Evolutionary conservation across 2,113 vertebrate genomes (phyloP).

Genomic region (Pterocles burchelli): DNA sequence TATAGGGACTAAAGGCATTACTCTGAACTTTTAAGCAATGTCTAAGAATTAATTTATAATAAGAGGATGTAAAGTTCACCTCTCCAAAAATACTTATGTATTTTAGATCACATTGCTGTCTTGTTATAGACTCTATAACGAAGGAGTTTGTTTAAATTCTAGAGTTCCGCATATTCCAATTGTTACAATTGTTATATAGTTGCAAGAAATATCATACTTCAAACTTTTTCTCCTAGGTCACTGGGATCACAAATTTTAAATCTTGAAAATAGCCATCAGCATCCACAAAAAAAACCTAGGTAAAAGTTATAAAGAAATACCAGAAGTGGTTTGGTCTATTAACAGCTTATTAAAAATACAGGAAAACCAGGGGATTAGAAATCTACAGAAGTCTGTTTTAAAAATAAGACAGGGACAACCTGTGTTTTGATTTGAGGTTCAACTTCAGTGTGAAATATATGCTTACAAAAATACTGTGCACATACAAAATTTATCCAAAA

Average conservation of each 20-base stretch:
- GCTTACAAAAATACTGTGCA: neutral
- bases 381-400: neutral
- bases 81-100: neutral
- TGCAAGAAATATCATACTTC: neutral
- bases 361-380: neutral
- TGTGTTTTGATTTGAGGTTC: neutral
- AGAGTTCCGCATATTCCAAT: neutral
- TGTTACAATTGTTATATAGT: neutral
- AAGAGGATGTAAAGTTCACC: neutral
- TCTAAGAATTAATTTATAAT: neutral
- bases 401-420: neutral
- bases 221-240: neutral
- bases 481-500: neutral
- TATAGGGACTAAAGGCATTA: neutral
- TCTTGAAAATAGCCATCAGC: neutral
- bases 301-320: neutral
- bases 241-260: neutral
- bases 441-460: neutral
- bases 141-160: neutral
- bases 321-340: neutral
- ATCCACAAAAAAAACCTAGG: neutral
- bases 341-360: neutral
- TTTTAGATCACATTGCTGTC: neutral
- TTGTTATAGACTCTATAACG: neutral
- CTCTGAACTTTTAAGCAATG: neutral